Evolutionary conservation across 2,113 vertebrate species (phyloP).

Genomic region (Thinocorus orbignyianus): DNA sequence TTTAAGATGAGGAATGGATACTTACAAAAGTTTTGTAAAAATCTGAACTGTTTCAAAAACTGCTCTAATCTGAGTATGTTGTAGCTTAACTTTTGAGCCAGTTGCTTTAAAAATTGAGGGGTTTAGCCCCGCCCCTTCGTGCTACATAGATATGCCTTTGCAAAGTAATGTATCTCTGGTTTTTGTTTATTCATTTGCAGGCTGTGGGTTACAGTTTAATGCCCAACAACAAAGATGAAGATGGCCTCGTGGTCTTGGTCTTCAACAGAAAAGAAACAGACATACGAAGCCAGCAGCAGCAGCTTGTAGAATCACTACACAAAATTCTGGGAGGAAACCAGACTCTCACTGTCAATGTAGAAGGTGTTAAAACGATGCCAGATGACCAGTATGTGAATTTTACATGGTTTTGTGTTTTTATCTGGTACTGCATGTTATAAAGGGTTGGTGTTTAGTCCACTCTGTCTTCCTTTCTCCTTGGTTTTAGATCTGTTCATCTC

Average conservation of each 20-base stretch:
- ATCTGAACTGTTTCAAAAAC: not conserved
- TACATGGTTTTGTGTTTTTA: not conserved
- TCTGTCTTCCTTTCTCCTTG: not conserved
- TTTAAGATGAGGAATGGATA: not conserved
- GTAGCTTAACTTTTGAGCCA: not conserved
- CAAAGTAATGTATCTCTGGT: not conserved
- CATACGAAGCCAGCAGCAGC: slow-evolving; percentile 91
- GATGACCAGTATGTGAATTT: slow-evolving; percentile 89
- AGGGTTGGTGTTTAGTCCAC: not conserved
- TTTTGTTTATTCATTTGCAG: slow-evolving; percentile 63
- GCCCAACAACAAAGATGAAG: slow-evolving; percentile 92
- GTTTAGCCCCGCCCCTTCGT: not conserved
- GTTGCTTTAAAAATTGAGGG: not conserved
- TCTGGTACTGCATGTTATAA: not conserved
- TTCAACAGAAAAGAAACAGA: slow-evolving; percentile 92
- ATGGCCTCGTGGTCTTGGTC: slow-evolving; percentile 89
- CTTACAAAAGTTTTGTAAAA: not conserved
- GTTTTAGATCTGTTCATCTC: not conserved
- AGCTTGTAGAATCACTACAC: slow-evolving; percentile 94
- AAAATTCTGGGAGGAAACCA: slow-evolving; percentile 91
- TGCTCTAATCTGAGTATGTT: not conserved
- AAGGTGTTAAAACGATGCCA: slow-evolving; percentile 90
- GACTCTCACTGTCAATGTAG: slow-evolving; percentile 90
- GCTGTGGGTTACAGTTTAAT: slow-evolving; percentile 95
- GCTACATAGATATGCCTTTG: not conserved